Conservation (phyloP, 53 echinoderm and acorn worm genomes). For the Echinometra lucunter region DNA sequence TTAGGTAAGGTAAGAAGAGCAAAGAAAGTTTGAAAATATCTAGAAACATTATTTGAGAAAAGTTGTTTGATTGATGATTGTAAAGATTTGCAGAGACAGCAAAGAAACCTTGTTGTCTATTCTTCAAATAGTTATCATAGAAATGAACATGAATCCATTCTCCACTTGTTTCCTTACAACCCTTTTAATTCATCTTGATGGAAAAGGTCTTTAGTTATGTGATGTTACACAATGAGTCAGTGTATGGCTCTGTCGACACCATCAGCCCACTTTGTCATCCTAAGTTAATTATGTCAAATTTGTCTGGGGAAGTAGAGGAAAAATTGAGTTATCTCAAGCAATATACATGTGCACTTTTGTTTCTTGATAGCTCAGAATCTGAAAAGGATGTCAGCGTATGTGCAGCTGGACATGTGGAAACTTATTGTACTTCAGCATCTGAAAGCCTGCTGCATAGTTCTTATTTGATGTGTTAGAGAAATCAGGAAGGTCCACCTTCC, state of each 20-base stretch:
- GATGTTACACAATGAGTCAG: too few relatives aligned
- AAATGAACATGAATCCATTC: too few relatives aligned
- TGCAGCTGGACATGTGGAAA: constrained; percentile 43
- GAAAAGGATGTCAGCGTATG: not conserved
- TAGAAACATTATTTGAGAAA: too few relatives aligned
- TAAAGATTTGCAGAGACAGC: too few relatives aligned
- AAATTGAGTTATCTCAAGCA: constrained; percentile 3
- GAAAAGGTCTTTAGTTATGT: not conserved
- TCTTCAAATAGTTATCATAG: too few relatives aligned
- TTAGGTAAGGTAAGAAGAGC: not conserved
- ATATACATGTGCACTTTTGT: not conserved
- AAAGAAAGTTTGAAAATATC: not conserved
- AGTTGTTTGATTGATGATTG: too few relatives aligned
- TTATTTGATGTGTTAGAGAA: not conserved
- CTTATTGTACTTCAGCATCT: not conserved
- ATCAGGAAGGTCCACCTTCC: too few relatives aligned
- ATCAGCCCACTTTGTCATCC: not conserved
- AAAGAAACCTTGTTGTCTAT: too few relatives aligned
- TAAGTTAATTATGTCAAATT: constrained; percentile 48
- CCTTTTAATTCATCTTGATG: not conserved
- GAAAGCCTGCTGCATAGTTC: not conserved
- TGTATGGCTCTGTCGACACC: constrained; percentile 3
- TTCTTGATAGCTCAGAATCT: not conserved
- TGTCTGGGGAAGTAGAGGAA: constrained; percentile 32
- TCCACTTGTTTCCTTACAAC: too few relatives aligned